phyloP scores from a whole-genome alignment of 1,140 invertebrate genomes.

The Drosophila watanabei region DNA sequence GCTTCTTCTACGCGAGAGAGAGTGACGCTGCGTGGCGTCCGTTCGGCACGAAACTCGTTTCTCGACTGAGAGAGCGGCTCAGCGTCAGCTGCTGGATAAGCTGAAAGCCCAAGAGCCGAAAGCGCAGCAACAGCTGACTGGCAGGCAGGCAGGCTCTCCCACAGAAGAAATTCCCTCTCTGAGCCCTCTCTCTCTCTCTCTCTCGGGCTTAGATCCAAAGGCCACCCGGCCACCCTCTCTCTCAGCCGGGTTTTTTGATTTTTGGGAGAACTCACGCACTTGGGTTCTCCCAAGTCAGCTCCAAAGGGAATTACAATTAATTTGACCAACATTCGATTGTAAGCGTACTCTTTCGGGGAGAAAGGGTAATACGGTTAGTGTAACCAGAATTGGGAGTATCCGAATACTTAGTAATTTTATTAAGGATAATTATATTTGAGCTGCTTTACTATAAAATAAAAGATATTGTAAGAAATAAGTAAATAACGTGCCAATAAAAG shows the following conservation, averaged over 20 bases:
- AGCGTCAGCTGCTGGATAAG: conserved; percentile 68
- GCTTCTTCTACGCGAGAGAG: conserved; percentile 36
- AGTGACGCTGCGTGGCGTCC: conserved; percentile 66
- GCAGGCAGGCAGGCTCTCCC: background rate
- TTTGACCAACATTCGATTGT: conserved; percentile 32
- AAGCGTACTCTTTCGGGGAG: background rate
- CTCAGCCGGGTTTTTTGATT: background rate
- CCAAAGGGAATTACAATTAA: conserved; percentile 43
- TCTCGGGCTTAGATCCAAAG: background rate
- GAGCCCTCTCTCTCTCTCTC: background rate
- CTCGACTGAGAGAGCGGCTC: conserved; percentile 66
- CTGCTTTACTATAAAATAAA: no score
- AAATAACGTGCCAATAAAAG: no score
- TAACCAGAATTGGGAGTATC: background rate
- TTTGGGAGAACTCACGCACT: conserved; percentile 21
- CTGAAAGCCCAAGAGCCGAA: conserved; percentile 8
- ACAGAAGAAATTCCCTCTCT: background rate
- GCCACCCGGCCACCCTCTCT: conserved; percentile 1
- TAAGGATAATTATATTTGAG: no score
- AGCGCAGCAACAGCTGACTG: conserved; percentile 16
- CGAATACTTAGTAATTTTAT: background rate
- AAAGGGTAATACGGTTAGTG: background rate
- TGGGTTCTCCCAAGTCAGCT: conserved; percentile 9
- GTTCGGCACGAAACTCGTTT: conserved; percentile 78
- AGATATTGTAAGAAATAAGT: no score